Evolutionary conservation across 1,140 invertebrate species (phyloP), one percentile per base, ranked within the genome.

Genomic region (Caenorhabditis brenneri): DNA sequence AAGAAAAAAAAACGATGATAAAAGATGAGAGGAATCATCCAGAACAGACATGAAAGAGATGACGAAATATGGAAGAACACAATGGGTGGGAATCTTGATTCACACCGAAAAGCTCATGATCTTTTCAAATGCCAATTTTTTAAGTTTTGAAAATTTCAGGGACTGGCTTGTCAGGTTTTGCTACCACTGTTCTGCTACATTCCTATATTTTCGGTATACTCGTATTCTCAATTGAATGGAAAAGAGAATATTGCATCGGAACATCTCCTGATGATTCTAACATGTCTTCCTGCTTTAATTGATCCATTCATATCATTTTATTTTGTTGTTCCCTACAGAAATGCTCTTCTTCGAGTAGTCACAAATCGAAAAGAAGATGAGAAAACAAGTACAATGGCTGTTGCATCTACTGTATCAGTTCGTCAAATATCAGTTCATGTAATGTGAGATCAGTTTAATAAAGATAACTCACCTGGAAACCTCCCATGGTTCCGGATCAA

Each of bases 401-500:
- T 74, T 7, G 36, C 65, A 33, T 74, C 33, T 15, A 42, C 65
- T 22, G 36, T 74, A 27, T 42, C 33, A 16, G 46, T 74, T 74
- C 65, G 65, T 42, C 65, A 42, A 27, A 46, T 74, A 6, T 12
- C 36, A 12, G 19, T n/a, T 24, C 16, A 74, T 42, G n/a, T 42
- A 1, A 39, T 74, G 65, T 27, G 24, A 46, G 24, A 6, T 33
- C 3, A 33, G 19, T 65, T 33, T 19, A 74, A 74, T 42, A 74
- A 74, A 74, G 36, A 24, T 24, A 74, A 74, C 65, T 74, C 65
- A 74, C 65, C 65, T 74, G 65, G 65, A 74, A 74, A 42, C 65
- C 65, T 74, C 65, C 65, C 65, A 74, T 74, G 36, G 36, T 74
- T 74, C 36, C 65, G 65, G 65, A 74, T 74, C 65, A 74, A 74